A percentile compares a stretch with the other conserved stretches of the same genome.
phyloP scores from a whole-genome alignment of 1,140 invertebrate genomes.

The Aphelinus atriplicis region DNA sequence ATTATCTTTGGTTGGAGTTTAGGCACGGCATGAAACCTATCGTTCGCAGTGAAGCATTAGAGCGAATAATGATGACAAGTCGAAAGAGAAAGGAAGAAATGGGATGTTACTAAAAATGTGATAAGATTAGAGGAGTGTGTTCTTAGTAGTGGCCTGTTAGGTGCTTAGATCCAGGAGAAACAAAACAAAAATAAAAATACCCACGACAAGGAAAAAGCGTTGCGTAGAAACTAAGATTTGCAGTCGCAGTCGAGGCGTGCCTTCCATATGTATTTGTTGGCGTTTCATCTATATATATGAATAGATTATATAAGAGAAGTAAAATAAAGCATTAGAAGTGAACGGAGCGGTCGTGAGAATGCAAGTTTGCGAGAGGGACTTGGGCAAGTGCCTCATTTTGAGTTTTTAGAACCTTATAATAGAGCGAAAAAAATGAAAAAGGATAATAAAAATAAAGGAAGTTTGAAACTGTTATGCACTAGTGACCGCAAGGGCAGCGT shows the following conservation, averaged over 20 bases:
- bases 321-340: conserved; percentile 28
- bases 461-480: conserved; percentile 43
- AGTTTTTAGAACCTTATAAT: conserved; percentile 45
- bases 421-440: conserved; percentile 39
- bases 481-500: conserved; percentile 37
- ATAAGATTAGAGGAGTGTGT: conserved; percentile 63
- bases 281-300: conserved; percentile 60
- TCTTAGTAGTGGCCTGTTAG: conserved; percentile 66
- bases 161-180: conserved; percentile 58
- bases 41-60: background rate
- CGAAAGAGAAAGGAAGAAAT: conserved; percentile 45
- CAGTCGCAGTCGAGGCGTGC: conserved; percentile 63
- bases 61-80: conserved; percentile 1
- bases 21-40: conserved; percentile 10
- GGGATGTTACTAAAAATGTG: conserved; percentile 58
- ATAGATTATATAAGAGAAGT: conserved; percentile 33
- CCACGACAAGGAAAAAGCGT: conserved; percentile 51
- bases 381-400: conserved; percentile 57
- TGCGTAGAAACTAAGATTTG: conserved; percentile 50
- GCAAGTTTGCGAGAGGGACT: conserved; percentile 46
- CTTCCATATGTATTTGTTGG: conserved; percentile 67
- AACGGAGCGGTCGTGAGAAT: conserved; percentile 36
- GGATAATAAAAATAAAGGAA: conserved; percentile 45
- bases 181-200: conserved; percentile 46
- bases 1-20: conserved; percentile 29